phyloP scores from a whole-genome alignment of 2,113 vertebrate species.

The Limanda limanda region DNA sequence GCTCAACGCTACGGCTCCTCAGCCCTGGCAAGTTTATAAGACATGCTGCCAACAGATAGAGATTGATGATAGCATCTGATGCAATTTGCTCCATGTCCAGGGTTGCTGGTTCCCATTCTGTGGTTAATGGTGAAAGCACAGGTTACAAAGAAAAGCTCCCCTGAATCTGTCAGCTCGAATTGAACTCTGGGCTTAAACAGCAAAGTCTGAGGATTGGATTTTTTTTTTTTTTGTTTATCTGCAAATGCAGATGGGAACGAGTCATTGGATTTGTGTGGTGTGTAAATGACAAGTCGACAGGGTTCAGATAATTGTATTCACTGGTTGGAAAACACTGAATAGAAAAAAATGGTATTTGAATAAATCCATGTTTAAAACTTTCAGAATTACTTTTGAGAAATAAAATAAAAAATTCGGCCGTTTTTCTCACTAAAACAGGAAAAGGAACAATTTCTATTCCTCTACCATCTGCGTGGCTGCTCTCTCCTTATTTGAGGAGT shows the following conservation, averaged over 20 bases:
- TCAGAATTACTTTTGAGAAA: neutral
- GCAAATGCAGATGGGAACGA: constrained; percentile 61
- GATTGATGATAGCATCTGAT: constrained; percentile 78
- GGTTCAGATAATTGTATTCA: constrained; percentile 6
- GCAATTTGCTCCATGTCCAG: constrained; percentile 75
- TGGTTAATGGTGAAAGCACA: constrained; percentile 60
- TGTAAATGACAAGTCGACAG: constrained; percentile 31
- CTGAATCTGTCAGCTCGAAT: constrained; percentile 64
- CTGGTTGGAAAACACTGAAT: constrained; percentile 13
- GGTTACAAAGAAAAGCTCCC: constrained; percentile 66
- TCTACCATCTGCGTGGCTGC: constrained; percentile 24
- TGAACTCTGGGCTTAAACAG: constrained; percentile 52
- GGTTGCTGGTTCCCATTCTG: constrained; percentile 68
- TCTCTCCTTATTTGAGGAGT: constrained; percentile 28
- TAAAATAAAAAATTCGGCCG: neutral
- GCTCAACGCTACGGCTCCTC: constrained; percentile 47
- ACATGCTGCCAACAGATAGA: constrained; percentile 70
- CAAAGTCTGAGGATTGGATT: constrained; percentile 56
- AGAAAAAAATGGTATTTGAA: neutral
- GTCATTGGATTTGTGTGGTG: constrained; percentile 20
- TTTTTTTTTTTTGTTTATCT: constrained; percentile 68
- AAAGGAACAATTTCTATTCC: constrained; percentile 20
- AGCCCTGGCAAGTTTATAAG: constrained; percentile 55
- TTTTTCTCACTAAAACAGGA: neutral
- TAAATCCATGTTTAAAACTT: constrained; percentile 5